These are phyloP conservation scores for Phocoena sinus DNA, from an alignment of 2,113 vertebrate species.

Conservation along the genomic window DNA sequence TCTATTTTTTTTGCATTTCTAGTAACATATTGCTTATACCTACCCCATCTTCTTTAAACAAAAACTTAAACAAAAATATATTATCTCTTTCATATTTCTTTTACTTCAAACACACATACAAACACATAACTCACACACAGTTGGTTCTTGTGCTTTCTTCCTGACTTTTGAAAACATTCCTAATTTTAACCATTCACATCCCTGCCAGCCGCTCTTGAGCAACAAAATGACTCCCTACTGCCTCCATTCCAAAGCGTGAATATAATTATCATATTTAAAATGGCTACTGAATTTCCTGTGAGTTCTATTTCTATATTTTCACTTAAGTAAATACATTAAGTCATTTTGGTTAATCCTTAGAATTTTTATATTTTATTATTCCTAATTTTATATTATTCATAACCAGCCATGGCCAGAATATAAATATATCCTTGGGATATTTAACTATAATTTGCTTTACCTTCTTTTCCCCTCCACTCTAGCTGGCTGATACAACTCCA, in stretches of 20 bases:
- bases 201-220: not conserved
- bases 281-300: not conserved
- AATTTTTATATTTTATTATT: constrained; percentile 16
- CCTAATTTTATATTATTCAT: not conserved
- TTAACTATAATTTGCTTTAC: constrained; percentile 42
- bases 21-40: not conserved
- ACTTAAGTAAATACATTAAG: not conserved
- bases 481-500: constrained; percentile 14
- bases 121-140: not conserved
- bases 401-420: not conserved
- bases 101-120: not conserved
- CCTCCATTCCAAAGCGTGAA: not conserved
- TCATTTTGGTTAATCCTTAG: not conserved
- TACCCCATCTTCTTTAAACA: not conserved
- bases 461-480: not conserved
- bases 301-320: constrained; percentile 16
- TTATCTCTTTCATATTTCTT: not conserved
- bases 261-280: not conserved
- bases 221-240: not conserved
- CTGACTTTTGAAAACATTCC: not conserved
- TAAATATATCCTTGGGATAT: not conserved
- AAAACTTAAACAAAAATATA: not conserved
- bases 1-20: not conserved
- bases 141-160: not conserved
- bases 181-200: not conserved